phyloP scores from a whole-genome alignment of 2,113 vertebrate species.

The Phoxinus phoxinus region DNA sequence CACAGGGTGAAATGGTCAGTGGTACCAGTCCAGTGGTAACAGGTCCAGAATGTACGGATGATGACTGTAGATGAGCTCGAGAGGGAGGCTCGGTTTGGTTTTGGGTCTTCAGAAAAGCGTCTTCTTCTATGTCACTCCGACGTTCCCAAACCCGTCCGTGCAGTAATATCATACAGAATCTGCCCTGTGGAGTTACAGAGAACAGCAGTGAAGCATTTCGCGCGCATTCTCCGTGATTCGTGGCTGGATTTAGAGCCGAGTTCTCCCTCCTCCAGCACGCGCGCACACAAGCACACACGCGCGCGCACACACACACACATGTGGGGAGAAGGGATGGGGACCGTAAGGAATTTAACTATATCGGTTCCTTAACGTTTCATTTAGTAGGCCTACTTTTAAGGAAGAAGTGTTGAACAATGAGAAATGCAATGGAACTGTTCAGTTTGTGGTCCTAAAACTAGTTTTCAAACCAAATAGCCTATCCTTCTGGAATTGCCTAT shows the following conservation, averaged over 20 bases:
- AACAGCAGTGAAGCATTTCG: slow-evolving; percentile 21
- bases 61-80: slow-evolving; percentile 41
- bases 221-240: slow-evolving; percentile 20
- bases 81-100: slow-evolving; percentile 7
- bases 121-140: slow-evolving; percentile 39
- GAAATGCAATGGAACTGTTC: background rate
- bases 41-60: slow-evolving; percentile 33
- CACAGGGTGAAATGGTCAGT: slow-evolving; percentile 26
- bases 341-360: slow-evolving; percentile 10
- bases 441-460: background rate
- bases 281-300: slow-evolving; percentile 18
- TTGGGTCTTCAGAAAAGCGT: background rate
- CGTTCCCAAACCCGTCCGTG: slow-evolving; percentile 27
- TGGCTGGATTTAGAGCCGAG: slow-evolving; percentile 39
- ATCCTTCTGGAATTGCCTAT: background rate
- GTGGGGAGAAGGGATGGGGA: background rate
- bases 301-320: slow-evolving; percentile 10
- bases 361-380: background rate
- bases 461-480: background rate
- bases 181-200: slow-evolving; percentile 35
- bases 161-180: slow-evolving; percentile 12
- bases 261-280: slow-evolving; percentile 13
- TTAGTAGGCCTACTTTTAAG: too few species aligned
- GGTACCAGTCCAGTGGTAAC: slow-evolving; percentile 37
- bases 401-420: background rate